phyloP scores from a whole-genome alignment of 2,797 vertebrate genomes.

The Crax fasciolata region DNA sequence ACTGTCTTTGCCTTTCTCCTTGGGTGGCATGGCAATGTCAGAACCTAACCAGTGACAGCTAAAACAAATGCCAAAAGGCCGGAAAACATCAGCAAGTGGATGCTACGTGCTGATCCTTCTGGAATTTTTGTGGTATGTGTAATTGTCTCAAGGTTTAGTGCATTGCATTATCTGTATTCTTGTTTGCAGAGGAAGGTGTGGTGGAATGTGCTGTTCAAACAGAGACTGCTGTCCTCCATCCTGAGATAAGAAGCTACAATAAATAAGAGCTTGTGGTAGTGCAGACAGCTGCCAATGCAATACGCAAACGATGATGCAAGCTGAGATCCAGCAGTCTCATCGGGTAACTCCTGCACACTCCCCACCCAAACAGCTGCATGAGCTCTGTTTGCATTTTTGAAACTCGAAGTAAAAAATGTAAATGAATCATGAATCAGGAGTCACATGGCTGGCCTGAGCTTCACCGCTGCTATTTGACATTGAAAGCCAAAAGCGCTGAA shows the following conservation, averaged over 20 bases:
- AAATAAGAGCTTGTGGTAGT: conserved; percentile 39
- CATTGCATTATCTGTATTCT: background rate
- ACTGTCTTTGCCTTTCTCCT: background rate
- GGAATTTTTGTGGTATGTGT: conserved; percentile 8
- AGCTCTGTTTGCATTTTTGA: background rate
- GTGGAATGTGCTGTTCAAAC: conserved; percentile 63
- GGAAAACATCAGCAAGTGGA: background rate
- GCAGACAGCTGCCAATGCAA: conserved; percentile 23
- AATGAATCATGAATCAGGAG: background rate
- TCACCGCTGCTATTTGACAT: background rate
- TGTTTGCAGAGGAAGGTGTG: conserved; percentile 66
- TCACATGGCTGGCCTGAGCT: conserved; percentile 3
- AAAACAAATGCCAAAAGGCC: background rate
- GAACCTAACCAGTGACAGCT: background rate
- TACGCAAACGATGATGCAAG: conserved; percentile 65
- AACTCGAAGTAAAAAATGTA: conserved; percentile 30
- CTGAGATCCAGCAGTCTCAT: conserved; percentile 28
- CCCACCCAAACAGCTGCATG: background rate
- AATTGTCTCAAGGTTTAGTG: conserved; percentile 49
- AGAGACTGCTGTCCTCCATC: conserved; percentile 50
- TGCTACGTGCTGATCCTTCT: background rate
- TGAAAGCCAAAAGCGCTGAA: background rate
- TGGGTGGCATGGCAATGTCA: background rate
- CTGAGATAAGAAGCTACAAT: conserved; percentile 64
- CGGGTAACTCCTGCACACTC: background rate